Conservation (phyloP, 2,888 invertebrate genomes). For the Ceratothoa steindachneri region DNA sequence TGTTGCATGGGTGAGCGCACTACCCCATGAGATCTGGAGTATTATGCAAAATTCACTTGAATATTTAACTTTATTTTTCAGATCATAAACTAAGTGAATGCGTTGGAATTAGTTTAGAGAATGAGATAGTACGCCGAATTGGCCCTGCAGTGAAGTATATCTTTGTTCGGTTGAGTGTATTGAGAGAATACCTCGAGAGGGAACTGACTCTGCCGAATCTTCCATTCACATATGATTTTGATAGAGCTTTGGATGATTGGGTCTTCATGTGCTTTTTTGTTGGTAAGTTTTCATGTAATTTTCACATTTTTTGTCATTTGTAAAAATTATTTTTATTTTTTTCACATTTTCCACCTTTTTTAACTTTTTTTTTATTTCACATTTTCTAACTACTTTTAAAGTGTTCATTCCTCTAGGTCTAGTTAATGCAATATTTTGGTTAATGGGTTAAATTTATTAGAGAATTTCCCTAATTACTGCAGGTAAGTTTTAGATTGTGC, state of each 20-base stretch:
- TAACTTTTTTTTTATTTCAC: not conserved
- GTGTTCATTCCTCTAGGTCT: not conserved
- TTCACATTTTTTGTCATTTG: no score
- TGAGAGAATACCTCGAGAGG: slow-evolving; percentile 86
- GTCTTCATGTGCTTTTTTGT: slow-evolving; percentile 98
- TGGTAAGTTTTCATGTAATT: slow-evolving; percentile 57
- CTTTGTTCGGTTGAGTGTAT: slow-evolving; percentile 84
- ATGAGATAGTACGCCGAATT: no score
- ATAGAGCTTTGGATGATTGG: slow-evolving; percentile 95
- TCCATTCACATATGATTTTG: slow-evolving; percentile 91
- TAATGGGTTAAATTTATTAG: no score
- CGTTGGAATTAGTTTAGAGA: not conserved
- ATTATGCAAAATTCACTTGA: no score
- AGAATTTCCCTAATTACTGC: no score
- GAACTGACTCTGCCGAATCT: slow-evolving; percentile 87
- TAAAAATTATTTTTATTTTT: no score
- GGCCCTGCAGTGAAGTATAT: slow-evolving; percentile 95
- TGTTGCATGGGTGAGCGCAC: no score
- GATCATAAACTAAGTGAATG: not conserved
- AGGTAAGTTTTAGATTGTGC: no score
- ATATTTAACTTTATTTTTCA: not conserved
- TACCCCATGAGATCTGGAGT: no score
- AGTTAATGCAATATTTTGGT: no score
- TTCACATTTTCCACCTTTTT: no score
- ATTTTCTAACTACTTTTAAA: not conserved